Evolutionary conservation across 2,888 invertebrate species (phyloP).

Genomic region (Idaea dimidiata): DNA sequence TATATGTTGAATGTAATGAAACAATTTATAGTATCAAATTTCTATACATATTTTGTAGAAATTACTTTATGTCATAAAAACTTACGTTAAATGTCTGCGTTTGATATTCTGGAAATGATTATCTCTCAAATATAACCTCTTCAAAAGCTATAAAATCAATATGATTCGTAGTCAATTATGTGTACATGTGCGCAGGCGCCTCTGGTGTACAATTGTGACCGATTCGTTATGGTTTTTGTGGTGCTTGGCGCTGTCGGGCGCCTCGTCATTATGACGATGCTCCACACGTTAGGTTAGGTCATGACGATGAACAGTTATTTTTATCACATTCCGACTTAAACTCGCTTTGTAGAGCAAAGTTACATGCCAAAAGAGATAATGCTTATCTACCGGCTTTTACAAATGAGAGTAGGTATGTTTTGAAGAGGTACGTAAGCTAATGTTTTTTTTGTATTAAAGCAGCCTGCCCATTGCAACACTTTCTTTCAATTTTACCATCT

Average conservation of each 20-base stretch:
- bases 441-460: background rate
- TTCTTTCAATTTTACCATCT: background rate
- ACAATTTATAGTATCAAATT: background rate
- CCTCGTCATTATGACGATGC: slow-evolving; percentile 51
- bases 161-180: slow-evolving; percentile 30
- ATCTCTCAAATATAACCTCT: background rate
- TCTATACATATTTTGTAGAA: background rate
- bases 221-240: slow-evolving; percentile 72
- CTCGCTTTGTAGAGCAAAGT: slow-evolving; percentile 17
- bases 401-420: background rate
- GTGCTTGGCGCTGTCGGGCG: slow-evolving; percentile 27
- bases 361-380: slow-evolving; percentile 11
- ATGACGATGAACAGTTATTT: slow-evolving; percentile 35
- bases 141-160: slow-evolving; percentile 22
- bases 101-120: slow-evolving; percentile 14
- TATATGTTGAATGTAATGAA: background rate
- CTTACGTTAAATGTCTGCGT: slow-evolving; percentile 1
- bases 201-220: slow-evolving; percentile 51
- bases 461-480: no score
- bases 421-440: background rate
- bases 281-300: slow-evolving; percentile 55
- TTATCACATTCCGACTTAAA: slow-evolving; percentile 24
- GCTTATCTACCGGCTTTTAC: background rate
- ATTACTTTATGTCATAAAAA: background rate
- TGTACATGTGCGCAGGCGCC: slow-evolving; percentile 41